Percentiles rank a stretch among this genome's conserved stretches.
Conservation (phyloP, 64 coral and sea anemone species). For the Platygyra sinensis region DNA sequence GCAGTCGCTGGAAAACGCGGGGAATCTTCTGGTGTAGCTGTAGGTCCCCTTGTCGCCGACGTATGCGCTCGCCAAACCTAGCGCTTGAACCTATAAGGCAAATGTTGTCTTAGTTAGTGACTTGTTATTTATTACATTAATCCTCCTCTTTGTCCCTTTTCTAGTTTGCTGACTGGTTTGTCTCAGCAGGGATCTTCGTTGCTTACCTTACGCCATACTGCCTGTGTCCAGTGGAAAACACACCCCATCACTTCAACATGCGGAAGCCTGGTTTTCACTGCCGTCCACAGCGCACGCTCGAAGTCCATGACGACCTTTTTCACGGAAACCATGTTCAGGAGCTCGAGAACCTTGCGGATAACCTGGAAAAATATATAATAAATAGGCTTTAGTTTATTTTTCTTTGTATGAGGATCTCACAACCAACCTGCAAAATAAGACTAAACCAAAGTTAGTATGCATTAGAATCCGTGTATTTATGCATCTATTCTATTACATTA, state of each 20-base stretch:
- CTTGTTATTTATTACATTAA: background rate
- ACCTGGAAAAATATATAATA: background rate
- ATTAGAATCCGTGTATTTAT: background rate
- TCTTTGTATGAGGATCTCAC: background rate
- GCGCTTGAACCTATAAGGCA: too few relatives aligned
- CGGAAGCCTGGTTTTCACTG: background rate
- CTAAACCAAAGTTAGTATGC: background rate
- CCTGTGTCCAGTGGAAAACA: constrained; percentile 1
- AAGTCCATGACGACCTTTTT: background rate
- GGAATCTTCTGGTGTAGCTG: background rate
- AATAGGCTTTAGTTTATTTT: background rate
- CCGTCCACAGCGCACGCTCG: background rate
- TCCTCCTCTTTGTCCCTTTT: background rate
- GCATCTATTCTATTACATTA: background rate
- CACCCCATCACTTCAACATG: background rate
- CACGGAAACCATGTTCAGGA: background rate
- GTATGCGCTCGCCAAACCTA: too few relatives aligned
- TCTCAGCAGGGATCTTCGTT: too few relatives aligned
- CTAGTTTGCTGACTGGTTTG: background rate
- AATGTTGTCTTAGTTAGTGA: too few relatives aligned
- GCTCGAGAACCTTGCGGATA: background rate
- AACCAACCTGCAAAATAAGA: background rate
- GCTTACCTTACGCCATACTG: background rate
- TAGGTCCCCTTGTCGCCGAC: too few relatives aligned
- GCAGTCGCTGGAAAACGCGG: background rate